A percentile compares a stretch with the other conserved stretches of the same genome.
phyloP scores from a whole-genome alignment of 2,113 vertebrate species.

The Meles meles region DNA sequence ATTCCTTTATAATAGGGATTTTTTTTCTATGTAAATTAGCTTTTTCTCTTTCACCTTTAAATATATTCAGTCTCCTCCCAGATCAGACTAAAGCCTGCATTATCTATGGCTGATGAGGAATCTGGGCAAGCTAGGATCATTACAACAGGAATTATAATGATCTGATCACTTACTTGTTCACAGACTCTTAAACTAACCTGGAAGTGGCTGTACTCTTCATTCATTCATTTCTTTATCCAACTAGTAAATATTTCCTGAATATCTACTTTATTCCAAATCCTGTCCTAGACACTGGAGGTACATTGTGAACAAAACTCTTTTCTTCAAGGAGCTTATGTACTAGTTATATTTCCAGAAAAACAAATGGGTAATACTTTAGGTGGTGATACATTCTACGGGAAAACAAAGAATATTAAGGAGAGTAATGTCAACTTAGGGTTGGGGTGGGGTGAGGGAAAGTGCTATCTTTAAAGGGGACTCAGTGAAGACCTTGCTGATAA shows the following conservation, averaged over 20 bases:
- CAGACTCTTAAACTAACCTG: background rate
- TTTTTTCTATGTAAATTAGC: background rate
- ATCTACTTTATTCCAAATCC: background rate
- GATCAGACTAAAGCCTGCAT: background rate
- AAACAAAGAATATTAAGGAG: background rate
- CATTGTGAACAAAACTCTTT: background rate
- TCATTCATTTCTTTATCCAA: background rate
- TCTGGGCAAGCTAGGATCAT: background rate
- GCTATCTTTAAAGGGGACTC: background rate
- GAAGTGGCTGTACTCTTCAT: background rate
- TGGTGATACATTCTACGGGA: background rate
- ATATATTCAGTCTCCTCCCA: background rate
- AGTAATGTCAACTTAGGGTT: background rate
- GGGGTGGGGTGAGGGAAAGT: background rate
- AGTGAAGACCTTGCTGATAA: background rate
- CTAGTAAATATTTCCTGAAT: background rate
- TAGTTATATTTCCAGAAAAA: background rate
- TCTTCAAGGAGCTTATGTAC: background rate
- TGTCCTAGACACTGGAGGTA: background rate
- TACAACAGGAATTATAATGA: background rate
- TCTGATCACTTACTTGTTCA: background rate
- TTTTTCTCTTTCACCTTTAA: constrained; percentile 1
- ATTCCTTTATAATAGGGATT: background rate
- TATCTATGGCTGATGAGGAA: background rate
- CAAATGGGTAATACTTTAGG: background rate